Evolutionary conservation across 37 sponge, comb jelly and placozoan genomes (phyloP).

Genomic region (Trichoplax adhaerens): DNA sequence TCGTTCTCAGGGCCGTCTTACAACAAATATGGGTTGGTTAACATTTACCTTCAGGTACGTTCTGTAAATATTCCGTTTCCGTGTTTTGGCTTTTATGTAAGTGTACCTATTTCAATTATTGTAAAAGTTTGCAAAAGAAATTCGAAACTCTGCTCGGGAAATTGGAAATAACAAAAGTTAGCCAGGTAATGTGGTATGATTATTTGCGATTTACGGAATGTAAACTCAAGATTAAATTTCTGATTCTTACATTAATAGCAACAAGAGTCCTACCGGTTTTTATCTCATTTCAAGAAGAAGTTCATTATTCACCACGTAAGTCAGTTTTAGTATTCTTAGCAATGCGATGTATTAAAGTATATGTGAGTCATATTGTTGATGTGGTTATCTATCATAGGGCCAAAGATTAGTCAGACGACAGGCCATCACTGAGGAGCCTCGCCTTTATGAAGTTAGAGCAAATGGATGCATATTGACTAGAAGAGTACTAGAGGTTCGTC

Average conservation of each 20-base stretch:
- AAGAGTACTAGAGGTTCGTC: constrained; percentile 6
- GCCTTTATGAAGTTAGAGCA: constrained; percentile 13
- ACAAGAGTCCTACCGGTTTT: constrained; percentile 72
- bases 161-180: background rate
- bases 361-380: background rate
- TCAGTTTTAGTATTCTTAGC: background rate
- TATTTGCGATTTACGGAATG: background rate
- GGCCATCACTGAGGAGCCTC: background rate
- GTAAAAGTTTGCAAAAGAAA: constrained; percentile 49
- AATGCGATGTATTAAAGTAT: background rate
- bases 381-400: constrained; percentile 1
- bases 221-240: background rate
- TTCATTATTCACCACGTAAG: constrained; percentile 80
- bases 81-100: background rate
- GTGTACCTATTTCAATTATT: background rate
- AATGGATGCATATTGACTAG: constrained; percentile 17
- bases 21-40: constrained; percentile 86
- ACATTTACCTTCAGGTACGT: constrained; percentile 70
- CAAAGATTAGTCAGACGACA: constrained; percentile 4
- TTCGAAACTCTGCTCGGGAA: constrained; percentile 35
- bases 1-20: constrained; percentile 33
- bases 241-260: constrained; percentile 33
- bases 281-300: constrained; percentile 84
- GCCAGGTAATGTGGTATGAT: constrained; percentile 2
- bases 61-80: background rate